Base-by-base conservation (phyloP, 2,113 vertebrate species). In the Steatornis caripensis region DNA sequence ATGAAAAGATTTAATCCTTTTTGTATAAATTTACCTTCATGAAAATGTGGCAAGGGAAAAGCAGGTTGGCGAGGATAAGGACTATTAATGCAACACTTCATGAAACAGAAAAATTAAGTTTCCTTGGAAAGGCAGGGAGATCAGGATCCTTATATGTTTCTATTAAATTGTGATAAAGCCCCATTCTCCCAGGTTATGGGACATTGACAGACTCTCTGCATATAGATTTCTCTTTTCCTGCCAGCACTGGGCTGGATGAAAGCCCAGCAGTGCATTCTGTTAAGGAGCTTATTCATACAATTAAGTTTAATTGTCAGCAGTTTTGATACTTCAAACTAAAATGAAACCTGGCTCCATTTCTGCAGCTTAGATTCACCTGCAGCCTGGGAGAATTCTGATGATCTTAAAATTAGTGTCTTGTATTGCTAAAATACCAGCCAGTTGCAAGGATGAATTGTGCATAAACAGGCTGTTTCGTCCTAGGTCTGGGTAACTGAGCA, bases 251-350 rank as follows among this genome's bases (percentile, higher is more conserved):
- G 57, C 51, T 81, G 84, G 91, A 94, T 95, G 89, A 89, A 94
- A 97, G 89, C 90, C 93, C 95, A 74, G 65, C 12, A 18, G 84
- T 93, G 76, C 95, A 93, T 94, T 96, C 96, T 6, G 53, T 75
- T 95, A 92, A 96, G 96, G 94, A 97, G 92, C 88, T 92, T 97
- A 90, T 94, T 97, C 65, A 32, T 89, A 89, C 78, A 83, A 94
- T 90, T 96, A 70, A 43, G 30, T 97, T 96, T 91, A 94, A 96
- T 95, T 95, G 90, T 96, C 79, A 95, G 95, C 85, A 84, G 54
- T 97, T 97, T 96, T 86, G 95, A 89, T 92, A 78, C 45, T 79
- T 89, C 16, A 83, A 68, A 84, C 69, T 80, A 46, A 83, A 96
- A 92, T 65, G 65, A 71, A 87, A 90, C 71, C 66, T 68, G 74